Conservation (phyloP, 2,113 vertebrate genomes). For the Scomber colias region DNA sequence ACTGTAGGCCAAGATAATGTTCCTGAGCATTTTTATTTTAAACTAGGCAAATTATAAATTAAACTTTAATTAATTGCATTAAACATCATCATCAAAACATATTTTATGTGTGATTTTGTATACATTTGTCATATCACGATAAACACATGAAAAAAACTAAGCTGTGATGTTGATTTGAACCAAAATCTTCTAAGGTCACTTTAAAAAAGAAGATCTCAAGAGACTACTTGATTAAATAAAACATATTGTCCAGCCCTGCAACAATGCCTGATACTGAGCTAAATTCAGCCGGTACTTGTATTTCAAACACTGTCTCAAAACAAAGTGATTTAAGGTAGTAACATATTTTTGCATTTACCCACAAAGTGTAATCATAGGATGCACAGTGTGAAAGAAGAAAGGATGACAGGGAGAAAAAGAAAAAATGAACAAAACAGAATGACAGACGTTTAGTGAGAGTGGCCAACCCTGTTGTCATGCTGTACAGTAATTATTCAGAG, state of each 20-base stretch:
- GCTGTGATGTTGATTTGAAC: not conserved
- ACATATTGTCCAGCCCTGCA: not conserved
- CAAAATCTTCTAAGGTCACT: not conserved
- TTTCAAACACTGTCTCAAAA: not conserved
- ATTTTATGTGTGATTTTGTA: too few species aligned
- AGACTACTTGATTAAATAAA: not conserved
- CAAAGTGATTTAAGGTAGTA: slow-evolving; percentile 1
- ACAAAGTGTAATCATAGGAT: slow-evolving; percentile 40
- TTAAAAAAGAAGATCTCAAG: not conserved
- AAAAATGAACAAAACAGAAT: slow-evolving; percentile 10
- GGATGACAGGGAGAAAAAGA: slow-evolving; percentile 17
- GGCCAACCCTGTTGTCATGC: slow-evolving; percentile 28
- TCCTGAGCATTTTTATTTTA: not conserved
- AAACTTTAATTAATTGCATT: too few species aligned
- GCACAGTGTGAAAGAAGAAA: slow-evolving; percentile 18
- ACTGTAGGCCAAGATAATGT: not conserved
- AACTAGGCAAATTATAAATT: too few species aligned
- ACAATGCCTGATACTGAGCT: not conserved
- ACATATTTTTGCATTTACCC: slow-evolving; percentile 27
- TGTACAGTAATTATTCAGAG: slow-evolving; percentile 65
- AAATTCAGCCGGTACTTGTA: not conserved
- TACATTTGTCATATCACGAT: too few species aligned
- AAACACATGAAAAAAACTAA: too few species aligned
- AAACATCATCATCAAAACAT: too few species aligned
- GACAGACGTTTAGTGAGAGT: slow-evolving; percentile 26